Percentiles rank a stretch among this genome's conserved stretches.
phyloP scores from a whole-genome alignment of 92 coral and sea anemone genomes.

The Siderastrea radians region DNA sequence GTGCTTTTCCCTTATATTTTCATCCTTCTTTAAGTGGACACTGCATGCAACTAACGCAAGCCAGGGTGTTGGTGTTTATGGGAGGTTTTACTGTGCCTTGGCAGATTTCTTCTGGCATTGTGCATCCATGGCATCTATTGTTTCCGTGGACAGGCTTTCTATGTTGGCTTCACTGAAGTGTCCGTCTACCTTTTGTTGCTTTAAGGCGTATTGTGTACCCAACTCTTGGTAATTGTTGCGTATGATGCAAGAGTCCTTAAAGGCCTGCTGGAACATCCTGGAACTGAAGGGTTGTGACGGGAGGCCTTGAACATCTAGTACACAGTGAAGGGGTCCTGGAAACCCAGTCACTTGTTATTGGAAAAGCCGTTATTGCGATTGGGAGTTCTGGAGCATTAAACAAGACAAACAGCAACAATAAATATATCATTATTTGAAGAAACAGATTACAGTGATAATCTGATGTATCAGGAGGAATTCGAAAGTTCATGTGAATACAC shows the following conservation, averaged over 20 bases:
- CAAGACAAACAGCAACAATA: conserved; percentile 8
- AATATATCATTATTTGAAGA: background rate
- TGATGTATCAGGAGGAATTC: background rate
- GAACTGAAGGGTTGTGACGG: background rate
- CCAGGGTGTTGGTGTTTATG: too few relatives aligned
- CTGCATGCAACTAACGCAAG: too few relatives aligned
- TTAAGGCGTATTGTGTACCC: background rate
- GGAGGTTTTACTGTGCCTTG: background rate
- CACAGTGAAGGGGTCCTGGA: conserved; percentile 32
- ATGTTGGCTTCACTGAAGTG: background rate
- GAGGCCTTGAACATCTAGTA: conserved; percentile 16
- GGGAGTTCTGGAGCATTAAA: conserved; percentile 30
- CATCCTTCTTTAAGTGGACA: too few relatives aligned
- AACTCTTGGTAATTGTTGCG: background rate
- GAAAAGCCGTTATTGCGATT: conserved; percentile 18
- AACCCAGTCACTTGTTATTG: conserved; percentile 23
- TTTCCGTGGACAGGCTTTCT: background rate
- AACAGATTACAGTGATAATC: background rate
- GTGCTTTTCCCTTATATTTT: too few relatives aligned
- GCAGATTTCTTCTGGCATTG: background rate
- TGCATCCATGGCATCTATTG: background rate
- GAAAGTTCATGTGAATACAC: background rate
- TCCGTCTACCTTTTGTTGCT: background rate
- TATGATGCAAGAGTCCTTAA: background rate
- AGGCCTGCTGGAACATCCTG: background rate